phyloP scores from a whole-genome alignment of 2,113 vertebrate genomes.

The Calcarius ornatus region DNA sequence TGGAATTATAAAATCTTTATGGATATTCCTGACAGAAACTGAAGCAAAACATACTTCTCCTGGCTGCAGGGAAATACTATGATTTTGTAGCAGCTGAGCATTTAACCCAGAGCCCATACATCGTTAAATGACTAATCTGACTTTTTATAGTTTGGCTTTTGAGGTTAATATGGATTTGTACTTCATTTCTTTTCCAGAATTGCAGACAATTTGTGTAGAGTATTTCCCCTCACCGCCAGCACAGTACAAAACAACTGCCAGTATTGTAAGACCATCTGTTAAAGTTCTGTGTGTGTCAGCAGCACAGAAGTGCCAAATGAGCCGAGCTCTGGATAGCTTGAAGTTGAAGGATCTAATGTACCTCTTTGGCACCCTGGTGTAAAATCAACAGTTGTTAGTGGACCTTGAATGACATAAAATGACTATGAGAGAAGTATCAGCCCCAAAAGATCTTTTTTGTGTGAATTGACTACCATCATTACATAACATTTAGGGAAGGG shows the following conservation, averaged over 20 bases:
- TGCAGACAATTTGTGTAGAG: conserved; percentile 7
- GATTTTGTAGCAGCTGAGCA: background rate
- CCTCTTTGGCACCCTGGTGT: background rate
- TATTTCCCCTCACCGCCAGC: background rate
- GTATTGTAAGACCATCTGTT: conserved; percentile 55
- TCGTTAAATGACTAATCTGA: conserved; percentile 34
- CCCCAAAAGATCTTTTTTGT: background rate
- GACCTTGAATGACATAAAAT: conserved; percentile 14
- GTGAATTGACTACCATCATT: background rate
- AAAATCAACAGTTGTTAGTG: conserved; percentile 30
- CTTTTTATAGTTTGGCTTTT: conserved; percentile 57
- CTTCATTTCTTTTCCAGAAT: conserved; percentile 52
- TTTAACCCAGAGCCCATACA: background rate
- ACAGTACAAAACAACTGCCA: conserved; percentile 23
- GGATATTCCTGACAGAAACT: background rate
- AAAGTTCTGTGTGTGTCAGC: conserved; percentile 35
- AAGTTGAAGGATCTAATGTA: background rate
- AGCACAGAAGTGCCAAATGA: conserved; percentile 13
- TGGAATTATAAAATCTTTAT: background rate
- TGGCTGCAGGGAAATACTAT: background rate
- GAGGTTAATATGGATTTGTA: conserved; percentile 48
- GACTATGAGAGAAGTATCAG: background rate
- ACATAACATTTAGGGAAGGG: conserved; percentile 3
- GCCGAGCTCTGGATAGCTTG: background rate
- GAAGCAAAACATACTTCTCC: background rate